These are phyloP conservation scores for Leucophora obtusa DNA, from an alignment of 2,888 invertebrate genomes.

Conservation along the genomic window DNA sequence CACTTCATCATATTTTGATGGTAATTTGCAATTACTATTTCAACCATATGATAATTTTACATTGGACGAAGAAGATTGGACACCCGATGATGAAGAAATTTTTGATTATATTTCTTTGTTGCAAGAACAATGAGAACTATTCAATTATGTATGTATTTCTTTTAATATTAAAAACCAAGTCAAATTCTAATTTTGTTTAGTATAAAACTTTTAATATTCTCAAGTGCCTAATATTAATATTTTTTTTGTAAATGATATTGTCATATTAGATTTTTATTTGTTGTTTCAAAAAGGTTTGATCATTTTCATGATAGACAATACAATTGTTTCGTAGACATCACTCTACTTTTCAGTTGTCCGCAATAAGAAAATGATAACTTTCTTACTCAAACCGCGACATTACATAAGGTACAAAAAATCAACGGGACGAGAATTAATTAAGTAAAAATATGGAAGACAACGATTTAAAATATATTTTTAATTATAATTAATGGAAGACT, in stretches of 20 bases:
- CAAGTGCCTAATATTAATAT: conserved; percentile 51
- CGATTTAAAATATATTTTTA: conserved; percentile 64
- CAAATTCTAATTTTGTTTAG: conserved; percentile 46
- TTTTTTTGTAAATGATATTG: conserved; percentile 41
- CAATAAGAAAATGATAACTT: too few relatives aligned
- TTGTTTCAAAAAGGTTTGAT: too few relatives aligned
- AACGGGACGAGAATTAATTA: too few relatives aligned
- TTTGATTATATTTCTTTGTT: conserved; percentile 82
- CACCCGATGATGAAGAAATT: conserved; percentile 93
- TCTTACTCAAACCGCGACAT: too few relatives aligned
- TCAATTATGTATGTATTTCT: conserved; percentile 22
- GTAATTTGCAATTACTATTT: conserved; percentile 76
- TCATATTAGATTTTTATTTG: too few relatives aligned
- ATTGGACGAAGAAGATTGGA: conserved; percentile 84
- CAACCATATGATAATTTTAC: conserved; percentile 86
- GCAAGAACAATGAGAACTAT: conserved; percentile 73
- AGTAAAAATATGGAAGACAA: conserved; percentile 67
- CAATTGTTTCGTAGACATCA: too few relatives aligned
- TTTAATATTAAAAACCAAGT: conserved; percentile 49
- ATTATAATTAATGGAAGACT: conserved; percentile 62
- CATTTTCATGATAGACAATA: too few relatives aligned
- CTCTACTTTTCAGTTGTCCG: too few relatives aligned
- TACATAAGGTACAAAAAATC: too few relatives aligned
- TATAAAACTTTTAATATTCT: conserved; percentile 32
- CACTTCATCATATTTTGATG: conserved; percentile 65